Evolutionary conservation across 2,888 invertebrate species (phyloP), one percentile per base, ranked within the genome.

Genomic region (Cartodere bifasciata): DNA sequence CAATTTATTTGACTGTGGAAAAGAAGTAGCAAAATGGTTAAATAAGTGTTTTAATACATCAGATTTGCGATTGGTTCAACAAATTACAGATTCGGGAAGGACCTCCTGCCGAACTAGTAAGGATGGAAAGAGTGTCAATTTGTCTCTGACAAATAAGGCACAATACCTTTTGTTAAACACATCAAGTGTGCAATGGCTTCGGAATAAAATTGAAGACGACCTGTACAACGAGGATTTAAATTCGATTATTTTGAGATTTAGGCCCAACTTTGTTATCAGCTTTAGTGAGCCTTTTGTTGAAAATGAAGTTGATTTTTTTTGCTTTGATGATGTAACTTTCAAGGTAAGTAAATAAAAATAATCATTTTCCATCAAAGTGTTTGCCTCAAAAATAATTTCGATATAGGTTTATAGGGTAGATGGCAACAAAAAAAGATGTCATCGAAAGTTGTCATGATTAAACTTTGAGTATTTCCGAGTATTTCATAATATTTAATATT

Each of bases 231-330:
- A 69, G 16, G 68, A 71, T 41, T 63, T 87, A 16, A 31, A 42
- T 12, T 38, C 43, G 4, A 44, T 47, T 17, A 64, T 83, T 3
- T 67, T 72, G 37, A 67, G 95, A 44, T 95, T 97, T 58, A 70
- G 97, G 49, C 83, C 84, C n/a, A 97, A 97, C 62, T 67, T 97
- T 21, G 69, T 94, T 2, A 66, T 92, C 9, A 72, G 76, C 40
- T 80, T 82, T 31, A 59, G 67, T 2, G 48, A 63, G 14, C 68
- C 85, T n/a, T 78, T 91, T 48, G 72, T 73, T 15, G 95, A 95
- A 65, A 77, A 77, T 29, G 56, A 65, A 1, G 86, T 85, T 73
- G 58, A 66, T 11, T 52, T 60, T 34, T 48, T 90, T 34, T 50
- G 59, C 28, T 77, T 91, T 45, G 82, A 80, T 25, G 64, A 67